Evolutionary conservation across 2,113 vertebrate genomes (phyloP).

Genomic region (Leucoraja erinaceus): DNA sequence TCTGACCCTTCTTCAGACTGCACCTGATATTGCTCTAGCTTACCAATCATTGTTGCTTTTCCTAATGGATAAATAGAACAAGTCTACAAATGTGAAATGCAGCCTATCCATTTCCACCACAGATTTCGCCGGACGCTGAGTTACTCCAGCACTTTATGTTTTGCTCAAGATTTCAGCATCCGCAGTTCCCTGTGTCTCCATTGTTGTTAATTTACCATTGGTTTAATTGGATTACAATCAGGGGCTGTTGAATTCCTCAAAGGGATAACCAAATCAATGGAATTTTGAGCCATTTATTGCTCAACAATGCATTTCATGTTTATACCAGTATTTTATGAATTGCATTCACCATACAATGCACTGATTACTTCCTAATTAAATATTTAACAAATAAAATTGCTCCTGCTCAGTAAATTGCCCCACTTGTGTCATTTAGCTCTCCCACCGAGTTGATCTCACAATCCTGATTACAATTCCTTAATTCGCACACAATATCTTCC

Average conservation of each 20-base stretch:
- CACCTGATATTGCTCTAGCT: neutral
- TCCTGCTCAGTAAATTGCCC: conserved; percentile 32
- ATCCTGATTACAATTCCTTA: conserved; percentile 11
- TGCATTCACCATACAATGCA: neutral
- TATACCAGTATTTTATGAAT: neutral
- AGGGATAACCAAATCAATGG: neutral
- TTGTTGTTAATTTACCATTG: neutral
- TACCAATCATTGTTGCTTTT: neutral
- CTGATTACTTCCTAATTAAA: conserved; percentile 25
- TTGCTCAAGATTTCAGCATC: too few species aligned
- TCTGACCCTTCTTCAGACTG: too few species aligned
- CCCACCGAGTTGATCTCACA: neutral
- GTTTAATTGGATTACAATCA: neutral
- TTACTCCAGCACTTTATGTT: too few species aligned
- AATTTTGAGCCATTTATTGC: neutral
- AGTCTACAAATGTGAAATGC: too few species aligned
- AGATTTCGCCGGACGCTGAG: too few species aligned
- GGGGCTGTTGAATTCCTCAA: neutral
- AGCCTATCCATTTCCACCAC: too few species aligned
- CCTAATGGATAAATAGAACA: too few species aligned
- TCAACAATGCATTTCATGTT: conserved; percentile 13
- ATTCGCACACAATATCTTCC: neutral
- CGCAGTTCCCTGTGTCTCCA: too few species aligned
- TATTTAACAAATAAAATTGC: conserved; percentile 35
- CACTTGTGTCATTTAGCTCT: conserved; percentile 26